phyloP scores from a whole-genome alignment of 2,888 invertebrate species.

The Tenodera sinensis region DNA sequence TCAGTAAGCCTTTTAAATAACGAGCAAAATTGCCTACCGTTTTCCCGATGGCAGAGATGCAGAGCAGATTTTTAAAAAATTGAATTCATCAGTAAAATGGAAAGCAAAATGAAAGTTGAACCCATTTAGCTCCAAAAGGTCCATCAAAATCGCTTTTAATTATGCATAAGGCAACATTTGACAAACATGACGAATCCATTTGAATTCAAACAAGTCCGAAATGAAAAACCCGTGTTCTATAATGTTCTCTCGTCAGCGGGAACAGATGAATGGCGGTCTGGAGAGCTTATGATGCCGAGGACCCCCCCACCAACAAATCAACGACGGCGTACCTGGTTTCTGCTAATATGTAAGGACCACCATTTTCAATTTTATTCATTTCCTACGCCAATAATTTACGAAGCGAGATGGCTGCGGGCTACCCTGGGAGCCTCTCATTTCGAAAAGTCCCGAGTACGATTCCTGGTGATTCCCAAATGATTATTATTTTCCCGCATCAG shows the following conservation, averaged over 20 bases:
- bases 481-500: too few species aligned
- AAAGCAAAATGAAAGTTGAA: background rate
- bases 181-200: background rate
- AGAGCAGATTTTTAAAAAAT: too few species aligned
- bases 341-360: background rate
- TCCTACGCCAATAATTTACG: too few species aligned
- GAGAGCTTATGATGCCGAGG: background rate
- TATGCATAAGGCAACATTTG: background rate
- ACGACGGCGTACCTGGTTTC: background rate
- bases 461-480: too few species aligned
- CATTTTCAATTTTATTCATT: background rate
- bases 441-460: too few species aligned
- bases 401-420: too few species aligned
- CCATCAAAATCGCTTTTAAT: background rate
- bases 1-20: too few species aligned
- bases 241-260: too few species aligned
- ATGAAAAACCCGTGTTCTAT: background rate
- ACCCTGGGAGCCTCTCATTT: too few species aligned
- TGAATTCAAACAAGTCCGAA: background rate
- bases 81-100: background rate
- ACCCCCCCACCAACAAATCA: background rate
- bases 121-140: background rate
- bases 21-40: too few species aligned
- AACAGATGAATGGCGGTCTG: background rate
- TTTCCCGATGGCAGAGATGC: too few species aligned